Evolutionary conservation across 2,797 vertebrate species (phyloP).

Genomic region (Cryptoblepharus egeriae): DNA sequence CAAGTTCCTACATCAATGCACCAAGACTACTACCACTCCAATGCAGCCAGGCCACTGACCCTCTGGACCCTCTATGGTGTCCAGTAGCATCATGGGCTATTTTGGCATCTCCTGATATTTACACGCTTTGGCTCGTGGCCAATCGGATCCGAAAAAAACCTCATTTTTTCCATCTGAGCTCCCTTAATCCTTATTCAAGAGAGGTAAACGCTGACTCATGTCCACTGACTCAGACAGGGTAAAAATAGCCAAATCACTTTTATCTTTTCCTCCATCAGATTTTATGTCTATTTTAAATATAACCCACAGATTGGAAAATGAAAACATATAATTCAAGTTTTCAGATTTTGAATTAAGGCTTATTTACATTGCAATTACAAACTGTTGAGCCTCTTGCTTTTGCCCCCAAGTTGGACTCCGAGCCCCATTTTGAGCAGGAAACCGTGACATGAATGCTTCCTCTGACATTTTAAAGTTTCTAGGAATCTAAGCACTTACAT

Average conservation of each 20-base stretch:
- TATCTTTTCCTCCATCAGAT: conserved; percentile 8
- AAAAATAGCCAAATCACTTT: neutral
- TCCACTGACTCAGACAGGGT: neutral
- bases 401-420: neutral
- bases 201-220: neutral
- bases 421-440: neutral
- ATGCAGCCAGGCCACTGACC: too few species aligned
- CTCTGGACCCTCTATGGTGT: too few species aligned
- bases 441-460: neutral
- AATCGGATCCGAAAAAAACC: too few species aligned
- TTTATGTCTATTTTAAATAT: conserved; percentile 4
- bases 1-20: too few species aligned
- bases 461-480: neutral
- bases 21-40: too few species aligned
- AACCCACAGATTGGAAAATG: neutral
- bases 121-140: too few species aligned
- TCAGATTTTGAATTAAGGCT: neutral
- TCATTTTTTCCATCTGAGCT: too few species aligned
- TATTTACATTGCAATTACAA: neutral
- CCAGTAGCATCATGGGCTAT: too few species aligned
- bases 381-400: neutral
- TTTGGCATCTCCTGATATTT: too few species aligned
- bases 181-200: neutral
- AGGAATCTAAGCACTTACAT: neutral
- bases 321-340: neutral